Evolutionary conservation across 1,140 invertebrate genomes (phyloP).

Genomic region (Leguminivora glycinivorella): DNA sequence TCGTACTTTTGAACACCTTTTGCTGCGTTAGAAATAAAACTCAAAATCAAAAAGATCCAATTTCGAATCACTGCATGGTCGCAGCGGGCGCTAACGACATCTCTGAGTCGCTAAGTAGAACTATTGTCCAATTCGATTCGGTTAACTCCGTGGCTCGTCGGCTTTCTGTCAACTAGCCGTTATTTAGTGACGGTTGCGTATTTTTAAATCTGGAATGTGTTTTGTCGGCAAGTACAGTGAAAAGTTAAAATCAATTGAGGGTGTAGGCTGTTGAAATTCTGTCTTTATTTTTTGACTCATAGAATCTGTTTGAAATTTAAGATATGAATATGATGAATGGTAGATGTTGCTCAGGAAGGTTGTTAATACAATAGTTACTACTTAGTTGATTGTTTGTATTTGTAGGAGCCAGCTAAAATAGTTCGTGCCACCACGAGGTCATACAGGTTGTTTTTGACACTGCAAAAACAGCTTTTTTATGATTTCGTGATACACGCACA

Average conservation of each 20-base stretch:
- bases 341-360: conserved; percentile 23
- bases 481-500: too few species aligned
- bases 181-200: conserved; percentile 64
- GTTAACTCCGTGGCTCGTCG: conserved; percentile 42
- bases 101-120: conserved; percentile 67
- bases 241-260: conserved; percentile 20
- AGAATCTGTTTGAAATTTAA: neutral
- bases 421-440: neutral
- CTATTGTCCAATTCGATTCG: conserved; percentile 68
- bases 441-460: too few species aligned
- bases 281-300: neutral
- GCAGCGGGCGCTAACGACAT: conserved; percentile 73
- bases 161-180: conserved; percentile 53
- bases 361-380: conserved; percentile 28
- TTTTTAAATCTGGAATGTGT: conserved; percentile 66
- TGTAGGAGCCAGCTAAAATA: neutral
- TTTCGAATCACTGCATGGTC: conserved; percentile 46
- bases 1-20: neutral
- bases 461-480: too few species aligned
- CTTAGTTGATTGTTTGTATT: conserved; percentile 25
- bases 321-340: neutral
- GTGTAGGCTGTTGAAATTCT: neutral
- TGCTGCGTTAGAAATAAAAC: neutral
- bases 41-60: conserved; percentile 38
- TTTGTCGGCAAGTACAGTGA: conserved; percentile 43